Evolutionary conservation across 2,113 vertebrate genomes (phyloP), one percentile per base, ranked within the genome.

Genomic region (Tragulus kanchil): DNA sequence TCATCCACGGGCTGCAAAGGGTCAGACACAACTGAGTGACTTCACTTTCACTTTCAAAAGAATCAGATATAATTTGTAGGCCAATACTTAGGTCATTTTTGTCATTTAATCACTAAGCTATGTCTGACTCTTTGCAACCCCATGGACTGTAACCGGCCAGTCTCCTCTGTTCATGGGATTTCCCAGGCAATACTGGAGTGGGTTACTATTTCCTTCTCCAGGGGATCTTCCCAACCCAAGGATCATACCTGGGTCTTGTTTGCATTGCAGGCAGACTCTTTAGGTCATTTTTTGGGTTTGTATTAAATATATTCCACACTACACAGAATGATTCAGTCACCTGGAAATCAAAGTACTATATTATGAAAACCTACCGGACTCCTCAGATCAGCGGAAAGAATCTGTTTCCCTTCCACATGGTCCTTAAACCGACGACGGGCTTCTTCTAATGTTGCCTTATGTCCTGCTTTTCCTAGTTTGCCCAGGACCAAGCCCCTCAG

Each of bases 381-480:
- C 98, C 99, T 99, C 92, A 99, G 99, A 97, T 99, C 99, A 25
- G 99, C 99, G 1, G 99, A 99, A 61, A 99, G 99, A 82, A 98
- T 45, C 67, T 99, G 99, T 77, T 99, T 99, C 36, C 99, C 99
- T 71, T 99, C 99, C 98, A 99, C 99, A 0, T 99, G 99, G 31
- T 99, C 99, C 97, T 99, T 99, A 99, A 99, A 99, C 59, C 99
- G 99, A 93, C 99, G 99, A 10, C 99, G 98, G 11, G 99, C 99
- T 98, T 99, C 99, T 88, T 99, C 99, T 98, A 99, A 81, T 0
- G 99, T 99, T 83, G 99, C 99, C 97, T 99, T 99, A 98, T 99
- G 99, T 92, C 99, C 99, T 1, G 99, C 99, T 97, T 99, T 99
- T 0, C 99, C 99, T 85, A 99, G 98, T 95, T 99, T 99, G 14